phyloP scores from a whole-genome alignment of 1,140 invertebrate genomes.

The Spodoptera litura region DNA sequence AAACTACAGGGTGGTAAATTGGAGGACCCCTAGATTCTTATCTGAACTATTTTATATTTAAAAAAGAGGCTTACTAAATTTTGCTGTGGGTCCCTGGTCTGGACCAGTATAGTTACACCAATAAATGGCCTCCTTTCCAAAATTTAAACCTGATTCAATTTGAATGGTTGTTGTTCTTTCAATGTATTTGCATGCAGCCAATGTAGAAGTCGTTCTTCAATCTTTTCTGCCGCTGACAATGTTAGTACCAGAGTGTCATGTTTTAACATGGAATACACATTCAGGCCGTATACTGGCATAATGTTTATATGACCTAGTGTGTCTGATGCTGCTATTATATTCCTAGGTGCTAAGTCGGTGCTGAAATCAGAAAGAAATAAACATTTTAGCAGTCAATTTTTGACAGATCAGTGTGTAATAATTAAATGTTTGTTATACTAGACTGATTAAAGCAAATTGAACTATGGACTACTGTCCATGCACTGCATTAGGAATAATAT shows the following conservation, averaged over 20 bases:
- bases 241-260: constrained; percentile 98
- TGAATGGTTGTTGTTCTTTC: constrained; percentile 82
- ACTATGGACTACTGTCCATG: no score
- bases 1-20: no score
- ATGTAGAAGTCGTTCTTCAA: constrained; percentile 95
- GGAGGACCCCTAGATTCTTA: no score
- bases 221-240: constrained; percentile 91
- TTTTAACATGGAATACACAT: constrained; percentile 97
- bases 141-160: constrained; percentile 83
- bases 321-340: constrained; percentile 93
- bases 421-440: no score
- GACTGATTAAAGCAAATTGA: no score
- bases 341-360: constrained; percentile 94
- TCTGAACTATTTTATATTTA: not conserved
- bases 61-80: no score
- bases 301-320: constrained; percentile 93
- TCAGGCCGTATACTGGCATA: constrained; percentile 97
- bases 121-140: not conserved
- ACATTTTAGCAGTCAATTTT: constrained; percentile 10
- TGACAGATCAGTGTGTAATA: no score
- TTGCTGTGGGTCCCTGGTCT: no score
- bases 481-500: no score
- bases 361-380: constrained; percentile 86
- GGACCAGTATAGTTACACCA: not conserved
- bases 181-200: constrained; percentile 90